phyloP scores from a whole-genome alignment of 2,888 invertebrate species.

The Falcaria lacertinaria region DNA sequence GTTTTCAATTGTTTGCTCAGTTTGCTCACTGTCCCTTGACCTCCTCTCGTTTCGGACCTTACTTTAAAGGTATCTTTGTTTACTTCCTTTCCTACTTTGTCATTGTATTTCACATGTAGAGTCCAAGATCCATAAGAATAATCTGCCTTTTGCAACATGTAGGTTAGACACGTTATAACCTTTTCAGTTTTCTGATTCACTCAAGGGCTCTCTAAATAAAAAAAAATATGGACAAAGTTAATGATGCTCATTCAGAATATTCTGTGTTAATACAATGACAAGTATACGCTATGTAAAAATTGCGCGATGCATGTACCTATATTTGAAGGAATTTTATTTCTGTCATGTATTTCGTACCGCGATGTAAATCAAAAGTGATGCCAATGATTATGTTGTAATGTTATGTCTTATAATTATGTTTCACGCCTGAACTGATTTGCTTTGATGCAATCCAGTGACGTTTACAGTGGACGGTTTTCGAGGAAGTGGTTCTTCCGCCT shows the following conservation, averaged over 20 bases:
- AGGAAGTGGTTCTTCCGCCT: slow-evolving; percentile 32
- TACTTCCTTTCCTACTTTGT: neutral
- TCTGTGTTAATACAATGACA: too few species aligned
- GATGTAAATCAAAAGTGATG: neutral
- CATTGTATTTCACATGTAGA: neutral
- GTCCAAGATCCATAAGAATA: too few species aligned
- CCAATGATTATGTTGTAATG: neutral
- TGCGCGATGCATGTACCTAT: too few species aligned
- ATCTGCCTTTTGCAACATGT: too few species aligned
- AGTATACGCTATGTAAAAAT: too few species aligned
- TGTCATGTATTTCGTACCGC: neutral
- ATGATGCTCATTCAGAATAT: too few species aligned
- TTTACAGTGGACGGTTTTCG: slow-evolving; percentile 17
- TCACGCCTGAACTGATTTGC: slow-evolving; percentile 19
- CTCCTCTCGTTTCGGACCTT: slow-evolving; percentile 2
- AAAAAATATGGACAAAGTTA: neutral
- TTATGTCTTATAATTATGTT: slow-evolving; percentile 7
- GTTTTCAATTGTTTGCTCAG: slow-evolving; percentile 29
- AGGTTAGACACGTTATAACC: too few species aligned
- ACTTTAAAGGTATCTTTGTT: neutral
- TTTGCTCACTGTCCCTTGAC: slow-evolving; percentile 27
- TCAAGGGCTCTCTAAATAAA: too few species aligned
- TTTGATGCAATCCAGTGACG: slow-evolving; percentile 21
- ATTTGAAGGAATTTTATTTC: neutral
- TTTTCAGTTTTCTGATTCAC: neutral